These are phyloP conservation scores for Zeus faber DNA, from an alignment of 2,113 vertebrate species.

Conservation along the genomic window DNA sequence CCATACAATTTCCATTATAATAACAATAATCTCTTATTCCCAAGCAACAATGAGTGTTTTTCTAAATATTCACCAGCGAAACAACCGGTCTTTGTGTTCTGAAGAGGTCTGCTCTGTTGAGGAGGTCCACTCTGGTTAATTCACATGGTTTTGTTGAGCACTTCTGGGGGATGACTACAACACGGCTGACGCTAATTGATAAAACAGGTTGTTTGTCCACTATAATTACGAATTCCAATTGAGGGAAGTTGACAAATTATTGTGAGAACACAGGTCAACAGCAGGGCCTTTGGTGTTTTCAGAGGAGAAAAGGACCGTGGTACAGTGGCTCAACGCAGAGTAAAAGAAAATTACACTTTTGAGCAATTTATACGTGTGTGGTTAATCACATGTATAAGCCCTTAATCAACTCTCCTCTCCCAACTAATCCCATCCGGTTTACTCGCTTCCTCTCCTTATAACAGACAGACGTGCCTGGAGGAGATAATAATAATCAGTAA, in stretches of 20 bases:
- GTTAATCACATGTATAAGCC: too few relatives aligned
- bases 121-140: slow-evolving; percentile 26
- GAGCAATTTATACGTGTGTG: too few relatives aligned
- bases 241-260: too few relatives aligned
- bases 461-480: not conserved
- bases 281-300: too few relatives aligned
- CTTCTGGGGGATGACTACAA: slow-evolving; percentile 36
- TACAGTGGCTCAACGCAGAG: too few relatives aligned
- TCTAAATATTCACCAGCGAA: not conserved
- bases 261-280: too few relatives aligned
- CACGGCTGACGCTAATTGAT: slow-evolving; percentile 46
- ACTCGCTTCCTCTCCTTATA: too few relatives aligned
- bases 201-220: slow-evolving; percentile 37
- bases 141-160: slow-evolving; percentile 31
- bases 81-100: not conserved
- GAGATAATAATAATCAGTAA: not conserved
- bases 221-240: not conserved
- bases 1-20: not conserved
- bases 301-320: too few relatives aligned
- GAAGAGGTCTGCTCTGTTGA: slow-evolving; percentile 29
- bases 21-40: not conserved
- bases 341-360: too few relatives aligned
- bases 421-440: too few relatives aligned
- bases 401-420: too few relatives aligned
- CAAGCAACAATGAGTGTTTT: not conserved